Conservation (phyloP, 2,888 invertebrate genomes). For the Chrysina gloriosa region DNA sequence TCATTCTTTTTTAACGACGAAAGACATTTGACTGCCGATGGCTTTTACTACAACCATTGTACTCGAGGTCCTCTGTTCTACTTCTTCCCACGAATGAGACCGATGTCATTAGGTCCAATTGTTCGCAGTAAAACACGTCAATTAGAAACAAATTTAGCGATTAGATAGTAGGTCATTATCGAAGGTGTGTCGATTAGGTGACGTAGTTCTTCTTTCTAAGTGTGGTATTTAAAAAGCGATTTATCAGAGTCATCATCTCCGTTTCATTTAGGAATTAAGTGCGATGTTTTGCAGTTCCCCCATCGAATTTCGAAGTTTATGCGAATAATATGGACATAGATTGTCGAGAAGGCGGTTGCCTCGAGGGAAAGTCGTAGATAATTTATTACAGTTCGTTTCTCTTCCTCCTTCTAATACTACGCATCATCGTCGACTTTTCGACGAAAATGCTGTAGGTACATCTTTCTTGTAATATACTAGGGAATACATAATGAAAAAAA, state of each 20-base stretch:
- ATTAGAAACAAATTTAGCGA: slow-evolving; percentile 38
- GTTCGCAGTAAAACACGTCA: slow-evolving; percentile 14
- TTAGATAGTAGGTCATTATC: background rate
- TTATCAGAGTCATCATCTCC: slow-evolving; percentile 38
- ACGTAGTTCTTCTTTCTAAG: slow-evolving; percentile 32
- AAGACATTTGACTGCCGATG: background rate
- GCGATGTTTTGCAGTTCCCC: background rate
- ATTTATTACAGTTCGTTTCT: slow-evolving; percentile 9
- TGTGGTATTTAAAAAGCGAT: slow-evolving; percentile 48
- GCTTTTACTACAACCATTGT: background rate
- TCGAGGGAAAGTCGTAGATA: background rate
- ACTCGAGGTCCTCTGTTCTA: background rate
- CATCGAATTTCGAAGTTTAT: background rate
- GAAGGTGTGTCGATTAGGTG: slow-evolving; percentile 30
- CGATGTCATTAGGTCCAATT: slow-evolving; percentile 2
- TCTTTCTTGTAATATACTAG: slow-evolving; percentile 2
- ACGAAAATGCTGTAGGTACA: too few relatives aligned
- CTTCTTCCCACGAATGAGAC: background rate
- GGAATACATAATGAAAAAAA: too few relatives aligned
- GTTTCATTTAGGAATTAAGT: background rate
- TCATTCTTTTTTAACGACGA: background rate
- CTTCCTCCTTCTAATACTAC: background rate
- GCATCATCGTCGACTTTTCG: background rate
- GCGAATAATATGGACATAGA: background rate
- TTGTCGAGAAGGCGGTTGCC: background rate